A percentile compares a stretch with the other conserved stretches of the same genome.
Evolutionary conservation across 1,140 invertebrate genomes (phyloP).

Genomic region (Sycobia sp.): DNA sequence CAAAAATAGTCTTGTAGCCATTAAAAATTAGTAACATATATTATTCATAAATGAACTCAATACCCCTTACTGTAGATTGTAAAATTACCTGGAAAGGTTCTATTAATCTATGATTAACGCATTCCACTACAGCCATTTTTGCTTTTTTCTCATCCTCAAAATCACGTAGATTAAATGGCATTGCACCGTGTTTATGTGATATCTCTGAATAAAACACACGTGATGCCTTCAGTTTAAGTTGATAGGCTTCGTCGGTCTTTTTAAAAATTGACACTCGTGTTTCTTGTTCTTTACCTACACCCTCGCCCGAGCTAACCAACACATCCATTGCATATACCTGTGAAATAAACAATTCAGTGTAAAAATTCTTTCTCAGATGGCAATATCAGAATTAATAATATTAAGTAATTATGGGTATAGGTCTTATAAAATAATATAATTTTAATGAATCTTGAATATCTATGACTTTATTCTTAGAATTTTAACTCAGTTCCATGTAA

Average conservation of each 20-base stretch:
- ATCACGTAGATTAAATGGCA: conserved; percentile 88
- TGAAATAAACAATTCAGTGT: conserved; percentile 20
- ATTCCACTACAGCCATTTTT: conserved; percentile 96
- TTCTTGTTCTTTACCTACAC: conserved; percentile 86
- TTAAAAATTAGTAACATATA: too few relatives aligned
- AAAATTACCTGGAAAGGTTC: conserved; percentile 89
- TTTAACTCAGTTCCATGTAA: too few relatives aligned
- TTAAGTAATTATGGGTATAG: too few relatives aligned
- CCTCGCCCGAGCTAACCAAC: conserved; percentile 92
- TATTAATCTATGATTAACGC: conserved; percentile 96
- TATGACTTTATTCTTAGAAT: too few relatives aligned
- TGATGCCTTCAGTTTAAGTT: conserved; percentile 95
- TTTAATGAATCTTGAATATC: too few relatives aligned
- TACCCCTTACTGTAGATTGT: too few relatives aligned
- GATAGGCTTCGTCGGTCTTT: conserved; percentile 97
- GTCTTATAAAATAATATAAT: too few relatives aligned
- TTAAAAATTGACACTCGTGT: conserved; percentile 97
- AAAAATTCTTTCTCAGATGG: too few relatives aligned
- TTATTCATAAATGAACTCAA: too few relatives aligned
- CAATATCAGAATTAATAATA: too few relatives aligned
- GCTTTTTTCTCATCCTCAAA: conserved; percentile 98
- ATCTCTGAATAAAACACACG: conserved; percentile 94
- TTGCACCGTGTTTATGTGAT: conserved; percentile 90
- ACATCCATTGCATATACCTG: conserved; percentile 97
- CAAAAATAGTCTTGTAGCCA: too few relatives aligned